These are phyloP conservation scores for Abscondita cerata DNA, from an alignment of 2,888 invertebrate species.

Conservation along the genomic window DNA sequence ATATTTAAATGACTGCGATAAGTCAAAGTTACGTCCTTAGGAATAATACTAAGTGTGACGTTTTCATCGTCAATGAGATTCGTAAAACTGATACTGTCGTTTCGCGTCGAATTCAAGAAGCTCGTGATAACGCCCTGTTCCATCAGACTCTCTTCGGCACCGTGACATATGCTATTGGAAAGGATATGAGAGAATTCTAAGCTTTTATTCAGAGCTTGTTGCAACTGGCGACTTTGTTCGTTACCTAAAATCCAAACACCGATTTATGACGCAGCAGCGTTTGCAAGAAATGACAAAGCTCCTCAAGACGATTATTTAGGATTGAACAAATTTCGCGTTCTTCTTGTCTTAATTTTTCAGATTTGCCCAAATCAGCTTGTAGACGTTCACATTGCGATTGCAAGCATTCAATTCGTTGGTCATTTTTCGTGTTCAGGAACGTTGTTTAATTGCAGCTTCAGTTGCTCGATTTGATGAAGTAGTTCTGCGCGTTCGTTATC, in stretches of 20 bases:
- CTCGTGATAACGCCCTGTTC: conserved; percentile 61
- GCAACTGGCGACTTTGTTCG: conserved; percentile 61
- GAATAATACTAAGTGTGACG: conserved; percentile 47
- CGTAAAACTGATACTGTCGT: conserved; percentile 41
- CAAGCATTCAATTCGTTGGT: conserved; percentile 33
- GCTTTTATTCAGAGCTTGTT: conserved; percentile 64
- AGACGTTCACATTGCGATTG: conserved; percentile 45
- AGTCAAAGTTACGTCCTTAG: conserved; percentile 50
- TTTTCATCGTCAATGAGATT: conserved; percentile 40
- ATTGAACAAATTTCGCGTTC: conserved; percentile 59
- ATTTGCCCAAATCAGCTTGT: conserved; percentile 51
- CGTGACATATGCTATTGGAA: conserved; percentile 56
- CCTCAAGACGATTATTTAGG: conserved; percentile 68
- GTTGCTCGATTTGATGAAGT: conserved; percentile 43
- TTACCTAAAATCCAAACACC: conserved; percentile 62
- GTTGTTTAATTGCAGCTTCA: conserved; percentile 40
- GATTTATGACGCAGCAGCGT: conserved; percentile 69
- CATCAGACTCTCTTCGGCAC: conserved; percentile 60
- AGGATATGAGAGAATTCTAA: conserved; percentile 63
- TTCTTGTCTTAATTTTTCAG: conserved; percentile 56
- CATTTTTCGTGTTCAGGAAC: conserved; percentile 43
- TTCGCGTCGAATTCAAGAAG: conserved; percentile 53
- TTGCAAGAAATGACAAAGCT: conserved; percentile 70
- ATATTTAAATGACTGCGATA: conserved; percentile 51
- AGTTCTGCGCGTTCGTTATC: conserved; percentile 50